These are phyloP conservation scores for Scomber scombrus DNA, from an alignment of 2,113 vertebrate species.

Conservation along the genomic window DNA sequence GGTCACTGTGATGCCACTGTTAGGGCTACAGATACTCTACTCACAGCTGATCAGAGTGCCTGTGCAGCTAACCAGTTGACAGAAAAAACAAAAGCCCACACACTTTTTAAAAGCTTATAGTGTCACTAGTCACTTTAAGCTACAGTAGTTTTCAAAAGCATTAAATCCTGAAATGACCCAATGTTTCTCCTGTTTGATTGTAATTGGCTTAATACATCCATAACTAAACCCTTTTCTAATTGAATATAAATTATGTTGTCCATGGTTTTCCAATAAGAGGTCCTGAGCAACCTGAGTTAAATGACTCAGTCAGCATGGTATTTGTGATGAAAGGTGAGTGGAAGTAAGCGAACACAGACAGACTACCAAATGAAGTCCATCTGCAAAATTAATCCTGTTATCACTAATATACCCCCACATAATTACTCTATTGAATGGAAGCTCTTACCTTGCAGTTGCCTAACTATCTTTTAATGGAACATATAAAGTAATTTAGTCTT, in stretches of 20 bases:
- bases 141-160: not conserved
- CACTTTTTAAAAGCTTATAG: constrained; percentile 9
- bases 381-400: constrained; percentile 25
- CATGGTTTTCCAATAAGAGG: constrained; percentile 24
- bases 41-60: constrained; percentile 5
- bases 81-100: not conserved
- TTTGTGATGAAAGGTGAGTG: constrained; percentile 15
- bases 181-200: constrained; percentile 6
- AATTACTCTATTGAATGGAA: constrained; percentile 2
- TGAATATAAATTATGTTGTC: constrained; percentile 13
- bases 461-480: constrained; percentile 3
- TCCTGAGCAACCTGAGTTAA: constrained; percentile 17
- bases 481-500: not conserved
- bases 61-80: not conserved
- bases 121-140: not conserved
- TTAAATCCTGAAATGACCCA: constrained; percentile 21
- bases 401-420: not conserved
- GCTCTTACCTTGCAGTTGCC: not conserved
- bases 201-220: constrained; percentile 27
- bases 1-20: constrained; percentile 9
- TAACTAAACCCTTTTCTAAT: constrained; percentile 2
- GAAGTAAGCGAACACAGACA: not conserved
- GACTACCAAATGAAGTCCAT: not conserved
- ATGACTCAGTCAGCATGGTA: constrained; percentile 4
- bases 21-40: not conserved